Evolutionary conservation across 2,888 invertebrate genomes (phyloP).

Genomic region (Melikaiella ostensackeni): DNA sequence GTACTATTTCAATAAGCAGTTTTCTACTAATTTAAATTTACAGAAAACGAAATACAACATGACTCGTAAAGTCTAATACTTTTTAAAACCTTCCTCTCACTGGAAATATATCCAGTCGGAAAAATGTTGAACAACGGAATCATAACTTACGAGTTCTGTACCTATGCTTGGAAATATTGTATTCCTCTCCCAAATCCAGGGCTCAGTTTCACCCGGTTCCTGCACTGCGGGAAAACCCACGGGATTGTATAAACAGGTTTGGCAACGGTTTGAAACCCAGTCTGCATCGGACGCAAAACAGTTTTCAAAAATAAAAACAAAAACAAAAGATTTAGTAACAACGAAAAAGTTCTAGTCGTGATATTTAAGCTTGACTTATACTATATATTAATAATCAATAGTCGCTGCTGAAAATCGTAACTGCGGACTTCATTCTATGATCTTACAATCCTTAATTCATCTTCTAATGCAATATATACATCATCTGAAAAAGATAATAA

Average conservation of each 20-base stretch:
- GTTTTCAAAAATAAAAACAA: not conserved
- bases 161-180: slow-evolving; percentile 6
- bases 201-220: slow-evolving; percentile 45
- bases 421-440: too few relatives aligned
- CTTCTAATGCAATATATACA: too few relatives aligned
- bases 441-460: too few relatives aligned
- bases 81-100: not conserved
- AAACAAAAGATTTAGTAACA: not conserved
- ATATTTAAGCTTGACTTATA: not conserved
- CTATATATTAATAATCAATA: too few relatives aligned
- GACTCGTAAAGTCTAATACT: not conserved
- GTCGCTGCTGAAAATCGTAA: too few relatives aligned
- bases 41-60: not conserved
- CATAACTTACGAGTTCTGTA: slow-evolving; percentile 39
- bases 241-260: slow-evolving; percentile 54
- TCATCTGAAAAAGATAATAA: too few relatives aligned
- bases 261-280: slow-evolving; percentile 46
- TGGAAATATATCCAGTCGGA: not conserved
- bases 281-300: not conserved
- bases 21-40: too few relatives aligned
- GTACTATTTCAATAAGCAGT: too few relatives aligned
- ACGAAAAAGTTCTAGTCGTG: not conserved
- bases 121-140: slow-evolving; percentile 40
- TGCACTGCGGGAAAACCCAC: slow-evolving; percentile 55
- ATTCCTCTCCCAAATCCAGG: slow-evolving; percentile 38